Evolutionary conservation across 2,888 invertebrate genomes (phyloP).

Genomic region (Macrosoma leucophasiata): DNA sequence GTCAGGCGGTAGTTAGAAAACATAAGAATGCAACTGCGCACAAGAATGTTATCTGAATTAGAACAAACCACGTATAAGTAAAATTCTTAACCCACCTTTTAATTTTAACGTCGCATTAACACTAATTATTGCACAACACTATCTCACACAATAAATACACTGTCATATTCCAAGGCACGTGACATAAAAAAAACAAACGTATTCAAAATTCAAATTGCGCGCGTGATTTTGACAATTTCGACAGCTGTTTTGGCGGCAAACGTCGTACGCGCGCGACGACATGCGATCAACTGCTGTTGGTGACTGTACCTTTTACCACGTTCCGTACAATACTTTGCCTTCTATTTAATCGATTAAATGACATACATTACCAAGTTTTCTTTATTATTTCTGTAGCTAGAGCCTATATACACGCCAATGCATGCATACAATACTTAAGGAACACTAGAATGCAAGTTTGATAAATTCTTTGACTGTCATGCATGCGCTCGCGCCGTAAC

Average conservation of each 20-base stretch:
- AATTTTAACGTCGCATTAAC: conserved; percentile 24
- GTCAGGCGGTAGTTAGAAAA: conserved; percentile 1
- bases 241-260: conserved; percentile 37
- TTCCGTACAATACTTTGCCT: too few species aligned
- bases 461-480: too few species aligned
- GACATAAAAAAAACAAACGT: conserved; percentile 3
- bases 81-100: conserved; percentile 39
- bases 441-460: too few species aligned
- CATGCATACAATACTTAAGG: too few species aligned
- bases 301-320: too few species aligned
- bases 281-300: conserved; percentile 45
- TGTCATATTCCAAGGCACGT: conserved; percentile 12
- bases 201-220: conserved; percentile 4
- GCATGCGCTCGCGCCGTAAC: too few species aligned
- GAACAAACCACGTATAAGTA: conserved; percentile 23
- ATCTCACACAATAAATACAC: conserved; percentile 24
- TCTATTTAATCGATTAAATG: too few species aligned
- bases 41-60: conserved; percentile 36
- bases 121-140: conserved; percentile 19
- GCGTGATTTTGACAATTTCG: conserved; percentile 39
- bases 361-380: too few species aligned
- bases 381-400: too few species aligned
- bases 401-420: too few species aligned
- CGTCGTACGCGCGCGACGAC: conserved; percentile 39
- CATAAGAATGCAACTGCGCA: conserved; percentile 1